A percentile compares a stretch with the other conserved stretches of the same genome.
phyloP scores from a whole-genome alignment of 2,797 vertebrate genomes.

The Galagoides demidoff region DNA sequence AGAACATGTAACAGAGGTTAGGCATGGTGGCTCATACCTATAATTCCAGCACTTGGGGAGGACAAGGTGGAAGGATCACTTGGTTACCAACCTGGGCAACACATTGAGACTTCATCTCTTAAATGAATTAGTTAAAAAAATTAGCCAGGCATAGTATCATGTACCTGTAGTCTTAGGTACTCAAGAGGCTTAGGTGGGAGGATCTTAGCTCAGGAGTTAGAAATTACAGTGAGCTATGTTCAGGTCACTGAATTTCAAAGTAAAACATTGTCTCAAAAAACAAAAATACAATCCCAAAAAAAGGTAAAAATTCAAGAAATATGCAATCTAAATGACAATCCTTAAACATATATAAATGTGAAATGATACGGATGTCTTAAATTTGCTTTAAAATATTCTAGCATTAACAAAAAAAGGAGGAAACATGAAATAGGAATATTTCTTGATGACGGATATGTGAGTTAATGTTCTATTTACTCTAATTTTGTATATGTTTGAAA shows the following conservation, averaged over 20 bases:
- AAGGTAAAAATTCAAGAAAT: background rate
- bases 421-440: background rate
- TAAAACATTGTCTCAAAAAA: background rate
- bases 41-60: background rate
- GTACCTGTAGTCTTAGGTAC: background rate
- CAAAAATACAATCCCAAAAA: background rate
- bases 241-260: background rate
- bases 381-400: constrained; percentile 40
- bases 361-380: background rate
- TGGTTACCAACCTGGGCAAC: background rate
- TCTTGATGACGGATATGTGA: background rate
- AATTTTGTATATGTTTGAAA: background rate
- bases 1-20: background rate
- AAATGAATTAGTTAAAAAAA: background rate
- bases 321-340: background rate
- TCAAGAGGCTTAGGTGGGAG: background rate
- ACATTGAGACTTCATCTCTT: background rate
- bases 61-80: background rate
- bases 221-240: background rate
- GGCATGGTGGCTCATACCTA: background rate
- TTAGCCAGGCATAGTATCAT: background rate
- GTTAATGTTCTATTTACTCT: background rate
- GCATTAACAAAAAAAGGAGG: constrained; percentile 24
- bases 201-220: background rate
- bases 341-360: background rate